These are phyloP conservation scores for Hypanus sabinus DNA, from an alignment of 2,113 vertebrate genomes.

Conservation along the genomic window DNA sequence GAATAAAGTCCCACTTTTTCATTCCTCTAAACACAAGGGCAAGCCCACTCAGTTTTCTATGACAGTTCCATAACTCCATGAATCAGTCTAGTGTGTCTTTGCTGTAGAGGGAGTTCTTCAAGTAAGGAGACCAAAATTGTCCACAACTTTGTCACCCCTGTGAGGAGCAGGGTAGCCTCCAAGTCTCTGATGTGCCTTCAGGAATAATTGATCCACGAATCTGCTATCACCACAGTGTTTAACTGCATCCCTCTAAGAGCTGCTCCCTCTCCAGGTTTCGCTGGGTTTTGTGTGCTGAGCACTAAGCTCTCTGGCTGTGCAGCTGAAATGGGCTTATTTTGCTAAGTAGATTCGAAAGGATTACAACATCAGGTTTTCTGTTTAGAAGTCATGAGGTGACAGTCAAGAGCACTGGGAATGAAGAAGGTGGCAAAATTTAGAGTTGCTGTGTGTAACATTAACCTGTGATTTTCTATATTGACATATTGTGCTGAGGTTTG, in stretches of 20 bases:
- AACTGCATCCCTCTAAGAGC: neutral
- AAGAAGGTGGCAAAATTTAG: neutral
- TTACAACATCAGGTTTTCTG: neutral
- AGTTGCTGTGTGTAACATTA: neutral
- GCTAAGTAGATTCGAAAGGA: neutral
- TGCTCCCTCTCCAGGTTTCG: neutral
- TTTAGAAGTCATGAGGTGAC: neutral
- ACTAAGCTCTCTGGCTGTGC: neutral
- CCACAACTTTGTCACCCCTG: too few relatives aligned
- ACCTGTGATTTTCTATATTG: neutral
- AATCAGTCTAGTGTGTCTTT: too few relatives aligned
- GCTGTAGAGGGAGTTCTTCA: too few relatives aligned
- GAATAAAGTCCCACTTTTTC: too few relatives aligned
- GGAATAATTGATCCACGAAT: neutral
- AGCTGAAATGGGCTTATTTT: neutral
- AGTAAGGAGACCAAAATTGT: too few relatives aligned
- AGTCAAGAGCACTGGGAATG: neutral
- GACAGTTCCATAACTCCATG: too few relatives aligned
- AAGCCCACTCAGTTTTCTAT: too few relatives aligned
- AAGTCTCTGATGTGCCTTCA: neutral
- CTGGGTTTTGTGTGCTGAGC: neutral
- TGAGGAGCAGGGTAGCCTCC: neutral
- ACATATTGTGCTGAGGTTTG: neutral
- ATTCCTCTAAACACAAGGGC: too few relatives aligned
- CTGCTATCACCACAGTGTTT: neutral